These are phyloP conservation scores for Masticophis lateralis DNA, from an alignment of 2,797 vertebrate species.

Conservation along the genomic window DNA sequence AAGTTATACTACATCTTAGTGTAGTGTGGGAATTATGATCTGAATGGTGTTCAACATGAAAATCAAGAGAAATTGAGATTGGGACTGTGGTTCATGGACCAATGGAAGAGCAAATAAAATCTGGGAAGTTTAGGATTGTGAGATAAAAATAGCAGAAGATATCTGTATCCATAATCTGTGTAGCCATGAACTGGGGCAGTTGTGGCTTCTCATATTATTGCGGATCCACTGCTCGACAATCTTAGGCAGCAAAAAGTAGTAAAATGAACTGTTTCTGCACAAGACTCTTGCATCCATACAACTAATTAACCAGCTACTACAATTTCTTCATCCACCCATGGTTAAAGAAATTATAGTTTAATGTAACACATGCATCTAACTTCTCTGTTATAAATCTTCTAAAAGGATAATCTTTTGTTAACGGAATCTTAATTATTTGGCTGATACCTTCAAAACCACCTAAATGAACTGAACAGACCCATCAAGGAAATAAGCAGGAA, in stretches of 20 bases:
- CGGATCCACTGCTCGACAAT: not conserved
- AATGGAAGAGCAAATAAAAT: not conserved
- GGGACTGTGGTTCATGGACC: not conserved
- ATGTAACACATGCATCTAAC: not conserved
- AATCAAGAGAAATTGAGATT: not conserved
- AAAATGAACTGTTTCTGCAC: not conserved
- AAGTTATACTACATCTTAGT: not conserved
- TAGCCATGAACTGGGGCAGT: not conserved
- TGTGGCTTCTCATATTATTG: not conserved
- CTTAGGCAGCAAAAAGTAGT: not conserved
- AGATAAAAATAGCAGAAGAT: not conserved
- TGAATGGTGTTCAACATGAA: not conserved
- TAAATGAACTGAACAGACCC: not conserved
- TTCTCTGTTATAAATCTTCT: not conserved
- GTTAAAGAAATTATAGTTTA: not conserved
- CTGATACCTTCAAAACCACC: not conserved
- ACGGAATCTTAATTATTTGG: not conserved
- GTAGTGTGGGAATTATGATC: not conserved
- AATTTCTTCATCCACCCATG: not conserved
- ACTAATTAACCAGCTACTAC: not conserved
- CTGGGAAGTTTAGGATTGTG: not conserved
- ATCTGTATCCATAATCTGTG: not conserved
- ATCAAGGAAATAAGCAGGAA: not conserved
- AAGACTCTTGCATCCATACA: not conserved
- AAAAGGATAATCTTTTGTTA: not conserved